phyloP scores from a whole-genome alignment of 2,113 vertebrate genomes.

The Platanista minor region DNA sequence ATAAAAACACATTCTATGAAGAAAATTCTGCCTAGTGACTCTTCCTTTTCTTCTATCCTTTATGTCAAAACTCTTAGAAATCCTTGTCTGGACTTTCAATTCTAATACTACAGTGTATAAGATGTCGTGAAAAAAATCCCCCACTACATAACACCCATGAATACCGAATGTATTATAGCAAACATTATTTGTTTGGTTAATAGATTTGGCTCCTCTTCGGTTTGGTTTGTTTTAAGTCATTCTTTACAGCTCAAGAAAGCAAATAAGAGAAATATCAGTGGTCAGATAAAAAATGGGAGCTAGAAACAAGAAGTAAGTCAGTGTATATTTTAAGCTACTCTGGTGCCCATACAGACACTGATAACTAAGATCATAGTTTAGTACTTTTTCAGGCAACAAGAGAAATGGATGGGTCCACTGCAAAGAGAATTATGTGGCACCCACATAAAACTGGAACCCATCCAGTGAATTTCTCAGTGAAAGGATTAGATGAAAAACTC shows the following conservation, averaged over 20 bases:
- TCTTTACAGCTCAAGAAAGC: neutral
- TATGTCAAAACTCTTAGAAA: neutral
- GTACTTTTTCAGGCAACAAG: neutral
- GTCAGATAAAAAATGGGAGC: neutral
- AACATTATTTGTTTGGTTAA: neutral
- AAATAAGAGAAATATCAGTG: neutral
- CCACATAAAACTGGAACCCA: neutral
- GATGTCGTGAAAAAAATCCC: neutral
- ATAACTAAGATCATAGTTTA: neutral
- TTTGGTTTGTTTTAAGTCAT: neutral
- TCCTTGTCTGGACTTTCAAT: neutral
- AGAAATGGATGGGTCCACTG: neutral
- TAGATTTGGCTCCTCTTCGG: neutral
- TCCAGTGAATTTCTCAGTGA: neutral
- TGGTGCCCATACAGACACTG: neutral
- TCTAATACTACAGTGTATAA: neutral
- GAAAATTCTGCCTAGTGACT: neutral
- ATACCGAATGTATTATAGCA: neutral
- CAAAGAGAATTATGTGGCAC: neutral
- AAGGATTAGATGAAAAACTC: neutral
- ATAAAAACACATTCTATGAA: neutral
- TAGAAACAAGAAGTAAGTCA: neutral
- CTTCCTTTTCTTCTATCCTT: neutral
- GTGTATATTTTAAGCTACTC: neutral
- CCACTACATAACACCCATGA: neutral